Conservation (phyloP, 1,140 invertebrate genomes). For the Eriocheir sinensis region DNA sequence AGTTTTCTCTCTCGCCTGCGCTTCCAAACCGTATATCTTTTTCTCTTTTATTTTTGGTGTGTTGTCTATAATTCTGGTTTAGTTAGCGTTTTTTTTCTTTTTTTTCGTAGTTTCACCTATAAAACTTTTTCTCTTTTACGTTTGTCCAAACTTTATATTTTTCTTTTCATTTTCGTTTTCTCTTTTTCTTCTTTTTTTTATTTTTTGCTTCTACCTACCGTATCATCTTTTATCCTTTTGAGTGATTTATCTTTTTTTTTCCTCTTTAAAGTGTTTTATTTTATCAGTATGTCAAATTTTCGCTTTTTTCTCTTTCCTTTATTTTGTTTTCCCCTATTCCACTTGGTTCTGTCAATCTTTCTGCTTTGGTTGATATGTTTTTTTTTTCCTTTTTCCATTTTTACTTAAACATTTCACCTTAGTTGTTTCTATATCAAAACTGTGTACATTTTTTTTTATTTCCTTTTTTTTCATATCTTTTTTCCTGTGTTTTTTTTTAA, state of each 20-base stretch:
- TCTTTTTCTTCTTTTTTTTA: background rate
- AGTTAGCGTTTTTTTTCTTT: background rate
- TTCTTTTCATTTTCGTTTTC: background rate
- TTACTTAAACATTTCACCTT: no score
- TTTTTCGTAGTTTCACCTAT: background rate
- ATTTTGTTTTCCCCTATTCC: background rate
- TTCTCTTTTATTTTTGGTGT: no score
- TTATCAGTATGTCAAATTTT: background rate
- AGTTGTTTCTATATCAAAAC: background rate
- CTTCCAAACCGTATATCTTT: no score
- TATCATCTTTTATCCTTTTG: background rate
- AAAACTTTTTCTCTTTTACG: no score
- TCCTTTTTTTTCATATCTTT: background rate
- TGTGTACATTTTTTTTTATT: background rate
- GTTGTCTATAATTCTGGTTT: no score
- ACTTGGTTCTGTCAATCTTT: background rate
- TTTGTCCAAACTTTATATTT: background rate
- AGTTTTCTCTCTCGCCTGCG: background rate
- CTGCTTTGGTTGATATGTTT: background rate
- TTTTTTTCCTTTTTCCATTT: conserved; percentile 17
- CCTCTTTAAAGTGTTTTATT: background rate
- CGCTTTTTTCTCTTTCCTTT: background rate
- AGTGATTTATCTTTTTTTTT: background rate
- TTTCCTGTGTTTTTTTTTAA: background rate
- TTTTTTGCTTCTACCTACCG: background rate